phyloP scores from a whole-genome alignment of 2,888 invertebrate genomes.

The Callosobruchus maculatus region DNA sequence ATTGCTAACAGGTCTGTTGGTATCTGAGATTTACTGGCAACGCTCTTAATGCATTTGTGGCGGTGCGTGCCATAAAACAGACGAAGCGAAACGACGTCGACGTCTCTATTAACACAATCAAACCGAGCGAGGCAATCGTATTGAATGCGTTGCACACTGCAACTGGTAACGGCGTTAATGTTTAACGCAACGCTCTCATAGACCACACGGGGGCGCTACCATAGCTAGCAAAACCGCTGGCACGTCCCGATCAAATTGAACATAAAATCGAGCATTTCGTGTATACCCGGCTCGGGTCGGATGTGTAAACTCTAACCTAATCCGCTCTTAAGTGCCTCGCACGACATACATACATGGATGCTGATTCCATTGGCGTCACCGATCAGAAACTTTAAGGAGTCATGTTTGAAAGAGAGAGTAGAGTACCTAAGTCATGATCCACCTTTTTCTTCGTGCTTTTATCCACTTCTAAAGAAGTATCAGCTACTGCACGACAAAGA shows the following conservation, averaged over 20 bases:
- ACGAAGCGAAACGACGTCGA: background rate
- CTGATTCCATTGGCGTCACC: background rate
- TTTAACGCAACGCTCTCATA: background rate
- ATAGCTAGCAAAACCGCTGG: background rate
- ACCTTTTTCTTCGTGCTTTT: too few relatives aligned
- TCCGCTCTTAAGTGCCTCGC: background rate
- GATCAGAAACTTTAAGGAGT: background rate
- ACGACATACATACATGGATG: background rate
- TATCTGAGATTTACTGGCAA: too few relatives aligned
- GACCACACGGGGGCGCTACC: background rate
- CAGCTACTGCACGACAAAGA: too few relatives aligned
- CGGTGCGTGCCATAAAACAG: too few relatives aligned
- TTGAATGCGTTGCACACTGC: background rate
- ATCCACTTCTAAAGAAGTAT: too few relatives aligned
- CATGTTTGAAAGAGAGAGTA: too few relatives aligned
- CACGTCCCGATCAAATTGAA: background rate
- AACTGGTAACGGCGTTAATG: background rate
- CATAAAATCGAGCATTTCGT: background rate
- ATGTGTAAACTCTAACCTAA: background rate
- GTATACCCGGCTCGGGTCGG: background rate
- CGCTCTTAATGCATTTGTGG: too few relatives aligned
- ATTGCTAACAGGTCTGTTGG: too few relatives aligned
- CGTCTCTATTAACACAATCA: background rate
- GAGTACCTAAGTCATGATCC: too few relatives aligned
- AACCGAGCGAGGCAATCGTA: background rate